These are phyloP conservation scores for Pararge aegeria DNA, from an alignment of 1,140 invertebrate genomes.

Conservation along the genomic window DNA sequence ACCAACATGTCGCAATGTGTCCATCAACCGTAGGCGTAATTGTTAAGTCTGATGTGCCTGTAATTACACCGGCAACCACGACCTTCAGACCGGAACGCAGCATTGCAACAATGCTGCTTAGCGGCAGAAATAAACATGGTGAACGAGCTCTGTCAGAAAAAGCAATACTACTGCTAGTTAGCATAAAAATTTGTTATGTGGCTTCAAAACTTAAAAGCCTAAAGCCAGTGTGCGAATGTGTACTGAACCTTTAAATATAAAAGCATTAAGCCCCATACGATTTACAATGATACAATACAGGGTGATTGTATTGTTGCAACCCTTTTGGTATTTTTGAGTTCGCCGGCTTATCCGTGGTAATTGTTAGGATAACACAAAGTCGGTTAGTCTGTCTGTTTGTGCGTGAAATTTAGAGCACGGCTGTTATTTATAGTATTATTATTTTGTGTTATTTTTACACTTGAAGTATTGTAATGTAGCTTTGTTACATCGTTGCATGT, in stretches of 20 bases:
- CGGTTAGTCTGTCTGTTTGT: slow-evolving; percentile 35
- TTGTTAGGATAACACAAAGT: slow-evolving; percentile 39
- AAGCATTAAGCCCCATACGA: slow-evolving; percentile 33
- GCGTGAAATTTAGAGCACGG: slow-evolving; percentile 19
- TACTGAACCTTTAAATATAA: slow-evolving; percentile 33
- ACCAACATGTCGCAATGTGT: too few relatives aligned
- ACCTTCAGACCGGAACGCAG: too few relatives aligned
- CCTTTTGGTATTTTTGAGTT: slow-evolving; percentile 31
- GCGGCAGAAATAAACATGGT: too few relatives aligned
- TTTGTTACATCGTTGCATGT: neutral
- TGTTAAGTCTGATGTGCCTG: too few relatives aligned
- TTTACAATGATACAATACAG: slow-evolving; percentile 38
- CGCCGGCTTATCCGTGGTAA: slow-evolving; percentile 41
- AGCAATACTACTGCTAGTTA: too few relatives aligned
- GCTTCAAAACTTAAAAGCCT: neutral
- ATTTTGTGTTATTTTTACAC: neutral
- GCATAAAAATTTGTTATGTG: neutral
- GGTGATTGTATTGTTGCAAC: slow-evolving; percentile 41
- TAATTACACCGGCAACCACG: too few relatives aligned
- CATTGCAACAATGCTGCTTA: too few relatives aligned
- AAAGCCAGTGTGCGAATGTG: neutral
- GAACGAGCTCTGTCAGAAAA: too few relatives aligned
- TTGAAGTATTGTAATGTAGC: neutral
- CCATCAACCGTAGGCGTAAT: too few relatives aligned
- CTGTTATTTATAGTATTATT: slow-evolving; percentile 3